Evolutionary conservation across 1,140 invertebrate species (phyloP), one percentile per base, ranked within the genome.

Genomic region (Aphis craccivora): DNA sequence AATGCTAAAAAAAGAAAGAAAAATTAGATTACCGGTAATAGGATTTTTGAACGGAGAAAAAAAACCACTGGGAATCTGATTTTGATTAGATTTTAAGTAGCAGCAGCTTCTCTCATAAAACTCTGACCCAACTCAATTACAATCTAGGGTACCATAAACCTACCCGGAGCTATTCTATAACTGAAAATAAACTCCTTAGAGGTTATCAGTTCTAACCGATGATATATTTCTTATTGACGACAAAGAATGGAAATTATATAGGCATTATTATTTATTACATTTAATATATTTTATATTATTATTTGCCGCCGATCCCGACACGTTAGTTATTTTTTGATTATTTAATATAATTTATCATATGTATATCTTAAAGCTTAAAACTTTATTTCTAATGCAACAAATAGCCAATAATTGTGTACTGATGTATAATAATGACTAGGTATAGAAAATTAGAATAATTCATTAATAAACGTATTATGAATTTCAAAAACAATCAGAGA

Each of bases 11-110:
- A 18, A 18, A 51, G 48, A 87, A 35, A 87, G 30, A 43, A 91
- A 89, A 48, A 45, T n/a, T 87, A 51, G 84, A 53, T 88, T 51
- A 88, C 43, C 2, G 18, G 30, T 48, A 53, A 51, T 53, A 53
- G 20, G 45, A 43, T 88, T 88, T 88, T 43, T 45, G 40, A 40
- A 81, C 40, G 20, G 8, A 48, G 45, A 81, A 76, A 91, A 40
- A 91, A 48, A 76, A 91, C 37, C 55, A 45, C 11, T 48, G 90
- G 60, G 90, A 91, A 91, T 91, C 90, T 91, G 40, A 76, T 91
- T 91, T 91, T 91, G 90, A 91, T 91, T 91, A 91, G 40, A 91
- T 91, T 91, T 91, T 91, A 76, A 91, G 90, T 91, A 91, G 67
- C 40, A 76, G 90, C 22, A 37, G 55, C 76, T 55, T 45, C 43